A percentile compares a stretch with the other conserved stretches of the same genome.
These are phyloP conservation scores for Uria lomvia DNA, from an alignment of 2,113 vertebrate species.

Conservation along the genomic window DNA sequence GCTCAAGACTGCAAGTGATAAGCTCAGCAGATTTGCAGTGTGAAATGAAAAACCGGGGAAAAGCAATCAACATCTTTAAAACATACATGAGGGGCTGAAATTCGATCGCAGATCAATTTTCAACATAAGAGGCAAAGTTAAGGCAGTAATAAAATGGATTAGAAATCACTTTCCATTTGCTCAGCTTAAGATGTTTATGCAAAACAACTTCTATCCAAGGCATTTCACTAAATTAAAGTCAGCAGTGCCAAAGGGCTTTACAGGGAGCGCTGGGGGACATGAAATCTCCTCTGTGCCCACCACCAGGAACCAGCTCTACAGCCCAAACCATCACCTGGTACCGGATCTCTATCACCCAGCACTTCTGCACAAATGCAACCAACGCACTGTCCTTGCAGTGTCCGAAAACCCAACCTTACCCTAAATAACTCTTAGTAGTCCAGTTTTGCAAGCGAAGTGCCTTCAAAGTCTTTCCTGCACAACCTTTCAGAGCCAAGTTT, in stretches of 20 bases:
- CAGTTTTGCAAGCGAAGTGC: not conserved
- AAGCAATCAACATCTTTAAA: not conserved
- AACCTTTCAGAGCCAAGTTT: not conserved
- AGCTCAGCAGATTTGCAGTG: not conserved
- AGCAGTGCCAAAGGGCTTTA: not conserved
- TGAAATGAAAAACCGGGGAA: not conserved
- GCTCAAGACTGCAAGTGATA: too few relatives aligned
- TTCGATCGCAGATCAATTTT: not conserved
- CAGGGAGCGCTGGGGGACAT: not conserved
- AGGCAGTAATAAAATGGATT: not conserved
- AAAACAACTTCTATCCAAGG: not conserved
- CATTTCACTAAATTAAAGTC: rapidly evolving
- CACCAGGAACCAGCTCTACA: not conserved
- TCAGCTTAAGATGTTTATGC: not conserved
- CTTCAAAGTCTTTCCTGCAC: not conserved
- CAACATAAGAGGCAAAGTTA: not conserved
- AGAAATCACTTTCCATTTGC: not conserved
- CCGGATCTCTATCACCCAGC: not conserved
- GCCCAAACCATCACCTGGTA: not conserved
- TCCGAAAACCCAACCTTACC: not conserved
- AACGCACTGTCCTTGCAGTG: rapidly evolving
- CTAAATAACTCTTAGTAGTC: not conserved
- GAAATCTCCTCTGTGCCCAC: not conserved
- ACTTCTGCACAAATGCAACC: not conserved
- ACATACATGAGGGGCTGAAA: not conserved